Conservation (phyloP, 64 coral and sea anemone genomes). For the Acropora tenuis region DNA sequence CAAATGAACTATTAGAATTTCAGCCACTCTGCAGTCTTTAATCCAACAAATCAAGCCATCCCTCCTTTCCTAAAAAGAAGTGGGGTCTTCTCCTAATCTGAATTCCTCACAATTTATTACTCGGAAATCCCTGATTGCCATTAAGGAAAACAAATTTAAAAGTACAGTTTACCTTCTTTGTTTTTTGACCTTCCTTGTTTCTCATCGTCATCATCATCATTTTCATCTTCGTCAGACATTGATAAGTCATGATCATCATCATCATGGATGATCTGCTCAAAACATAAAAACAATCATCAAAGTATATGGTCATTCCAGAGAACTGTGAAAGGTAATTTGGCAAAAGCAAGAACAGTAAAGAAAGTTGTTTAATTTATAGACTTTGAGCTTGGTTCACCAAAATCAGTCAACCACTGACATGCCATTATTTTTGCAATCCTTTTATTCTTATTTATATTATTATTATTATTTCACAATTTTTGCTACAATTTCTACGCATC, state of each 20-base stretch:
- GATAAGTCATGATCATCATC: slow-evolving; percentile 76
- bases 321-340: background rate
- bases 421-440: too few relatives aligned
- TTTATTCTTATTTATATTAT: too few relatives aligned
- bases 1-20: too few relatives aligned
- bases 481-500: too few relatives aligned
- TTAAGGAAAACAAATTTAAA: background rate
- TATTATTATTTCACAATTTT: too few relatives aligned
- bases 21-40: too few relatives aligned
- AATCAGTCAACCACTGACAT: too few relatives aligned
- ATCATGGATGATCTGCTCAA: slow-evolving; percentile 62
- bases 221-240: slow-evolving; percentile 80
- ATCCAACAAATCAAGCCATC: too few relatives aligned
- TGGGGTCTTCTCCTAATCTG: background rate
- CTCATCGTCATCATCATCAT: slow-evolving; percentile 71
- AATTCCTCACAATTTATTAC: background rate
- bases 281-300: background rate
- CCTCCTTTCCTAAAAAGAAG: background rate
- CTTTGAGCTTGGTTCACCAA: too few relatives aligned
- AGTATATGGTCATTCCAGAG: background rate
- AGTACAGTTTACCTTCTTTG: background rate
- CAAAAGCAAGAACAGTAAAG: too few relatives aligned
- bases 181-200: slow-evolving; percentile 7
- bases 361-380: too few relatives aligned
- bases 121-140: background rate